phyloP scores from a whole-genome alignment of 2,113 vertebrate genomes.

The Sebastes schlegelii region DNA sequence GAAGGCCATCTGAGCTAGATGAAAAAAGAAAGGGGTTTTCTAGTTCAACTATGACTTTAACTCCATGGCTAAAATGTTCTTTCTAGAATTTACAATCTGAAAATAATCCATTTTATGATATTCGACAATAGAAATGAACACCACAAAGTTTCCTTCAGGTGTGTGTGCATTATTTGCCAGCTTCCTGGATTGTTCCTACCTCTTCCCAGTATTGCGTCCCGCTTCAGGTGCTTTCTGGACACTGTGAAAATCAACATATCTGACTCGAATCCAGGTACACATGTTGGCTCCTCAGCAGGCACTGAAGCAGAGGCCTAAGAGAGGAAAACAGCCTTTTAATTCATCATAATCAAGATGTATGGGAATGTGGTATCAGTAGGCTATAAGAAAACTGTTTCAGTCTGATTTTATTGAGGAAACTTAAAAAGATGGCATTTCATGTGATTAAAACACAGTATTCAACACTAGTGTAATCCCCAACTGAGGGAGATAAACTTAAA shows the following conservation, averaged over 20 bases:
- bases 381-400: neutral
- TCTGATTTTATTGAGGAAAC: neutral
- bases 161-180: neutral
- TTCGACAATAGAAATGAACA: neutral
- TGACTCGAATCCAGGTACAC: conserved; percentile 74
- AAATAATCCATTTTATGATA: neutral
- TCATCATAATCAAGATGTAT: neutral
- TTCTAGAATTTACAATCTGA: neutral
- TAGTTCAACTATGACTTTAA: too few relatives aligned
- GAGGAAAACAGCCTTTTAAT: neutral
- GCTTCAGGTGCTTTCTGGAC: conserved; percentile 39
- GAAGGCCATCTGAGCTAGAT: neutral
- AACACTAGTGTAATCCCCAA: too few relatives aligned
- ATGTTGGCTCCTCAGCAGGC: conserved; percentile 54
- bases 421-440: neutral
- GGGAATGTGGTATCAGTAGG: neutral
- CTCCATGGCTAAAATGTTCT: neutral
- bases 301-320: conserved; percentile 47
- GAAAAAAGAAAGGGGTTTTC: too few relatives aligned
- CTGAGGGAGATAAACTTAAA: neutral
- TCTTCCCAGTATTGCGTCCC: conserved; percentile 66
- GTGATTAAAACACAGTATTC: neutral
- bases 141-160: neutral
- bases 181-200: conserved; percentile 61
- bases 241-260: conserved; percentile 68